A percentile compares a stretch with the other conserved stretches of the same genome.
These are phyloP conservation scores for Colletes collaris DNA, from an alignment of 2,888 invertebrate species.

Conservation along the genomic window DNA sequence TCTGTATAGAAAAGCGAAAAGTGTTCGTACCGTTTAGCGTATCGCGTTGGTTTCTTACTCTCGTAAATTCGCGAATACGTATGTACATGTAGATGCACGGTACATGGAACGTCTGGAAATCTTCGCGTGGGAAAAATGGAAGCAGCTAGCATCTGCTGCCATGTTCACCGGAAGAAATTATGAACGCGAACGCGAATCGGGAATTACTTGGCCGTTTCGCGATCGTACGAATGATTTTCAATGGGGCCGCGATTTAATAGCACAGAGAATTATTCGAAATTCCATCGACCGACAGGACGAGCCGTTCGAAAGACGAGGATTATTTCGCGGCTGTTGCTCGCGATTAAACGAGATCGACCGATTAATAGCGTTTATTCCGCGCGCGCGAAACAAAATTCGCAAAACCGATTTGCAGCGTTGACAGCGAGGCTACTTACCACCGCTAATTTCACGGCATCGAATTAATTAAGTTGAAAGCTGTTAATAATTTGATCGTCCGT, in stretches of 20 bases:
- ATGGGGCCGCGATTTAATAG: slow-evolving; percentile 25
- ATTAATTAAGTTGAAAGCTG: slow-evolving; percentile 34
- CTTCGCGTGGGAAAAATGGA: slow-evolving; percentile 34
- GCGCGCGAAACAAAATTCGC: slow-evolving; percentile 22
- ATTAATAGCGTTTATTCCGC: slow-evolving; percentile 22
- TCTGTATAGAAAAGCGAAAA: too few relatives aligned
- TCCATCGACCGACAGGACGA: slow-evolving; percentile 9
- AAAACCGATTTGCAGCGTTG: slow-evolving; percentile 21
- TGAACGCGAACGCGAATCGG: not conserved
- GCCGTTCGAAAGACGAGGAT: slow-evolving; percentile 31
- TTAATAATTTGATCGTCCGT: slow-evolving; percentile 21
- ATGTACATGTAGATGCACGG: not conserved
- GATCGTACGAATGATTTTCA: slow-evolving; percentile 22
- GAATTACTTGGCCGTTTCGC: not conserved
- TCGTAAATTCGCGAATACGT: slow-evolving; percentile 9
- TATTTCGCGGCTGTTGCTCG: slow-evolving; percentile 22
- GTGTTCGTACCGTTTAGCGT: too few relatives aligned
- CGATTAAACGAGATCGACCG: not conserved
- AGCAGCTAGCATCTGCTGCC: slow-evolving; percentile 23
- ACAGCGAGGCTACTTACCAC: slow-evolving; percentile 22
- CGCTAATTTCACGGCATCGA: slow-evolving; percentile 7
- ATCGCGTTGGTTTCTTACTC: not conserved
- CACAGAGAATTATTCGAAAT: slow-evolving; percentile 13
- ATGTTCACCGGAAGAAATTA: slow-evolving; percentile 10
- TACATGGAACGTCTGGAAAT: slow-evolving; percentile 34